Evolutionary conservation across 2,113 vertebrate genomes (phyloP).

Genomic region (Rhinoptilus africanus): DNA sequence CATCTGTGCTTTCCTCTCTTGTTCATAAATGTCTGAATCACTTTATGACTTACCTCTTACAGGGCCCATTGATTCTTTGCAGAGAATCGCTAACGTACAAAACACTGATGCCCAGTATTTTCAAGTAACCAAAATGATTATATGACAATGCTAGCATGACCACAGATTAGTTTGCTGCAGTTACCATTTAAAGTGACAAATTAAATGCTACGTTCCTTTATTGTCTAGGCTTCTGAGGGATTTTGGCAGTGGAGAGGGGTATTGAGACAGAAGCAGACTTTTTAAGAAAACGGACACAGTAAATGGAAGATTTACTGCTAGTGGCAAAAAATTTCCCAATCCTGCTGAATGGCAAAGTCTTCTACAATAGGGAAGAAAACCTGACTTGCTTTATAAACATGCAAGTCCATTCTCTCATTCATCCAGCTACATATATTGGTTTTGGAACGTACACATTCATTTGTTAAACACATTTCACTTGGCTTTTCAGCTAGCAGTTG

Average conservation of each 20-base stretch:
- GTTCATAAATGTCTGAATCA: neutral
- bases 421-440: neutral
- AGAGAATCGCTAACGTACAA: neutral
- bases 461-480: slow-evolving; percentile 34
- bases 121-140: neutral
- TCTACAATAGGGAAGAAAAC: neutral
- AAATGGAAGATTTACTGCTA: neutral
- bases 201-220: neutral
- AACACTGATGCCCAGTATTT: neutral
- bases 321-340: neutral
- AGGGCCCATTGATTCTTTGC: neutral
- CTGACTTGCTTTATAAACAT: neutral
- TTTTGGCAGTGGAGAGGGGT: neutral
- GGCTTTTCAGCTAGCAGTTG: slow-evolving; percentile 12
- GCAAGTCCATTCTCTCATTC: neutral
- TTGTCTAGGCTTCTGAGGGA: neutral
- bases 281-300: neutral
- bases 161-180: neutral
- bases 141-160: neutral
- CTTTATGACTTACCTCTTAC: slow-evolving; percentile 3
- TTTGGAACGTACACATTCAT: neutral
- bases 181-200: neutral
- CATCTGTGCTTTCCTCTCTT: neutral
- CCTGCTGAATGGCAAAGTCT: neutral
- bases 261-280: neutral